Evolutionary conservation across 2,888 invertebrate species (phyloP), one percentile per base, ranked within the genome.

Genomic region (Brachylomia viminalis): DNA sequence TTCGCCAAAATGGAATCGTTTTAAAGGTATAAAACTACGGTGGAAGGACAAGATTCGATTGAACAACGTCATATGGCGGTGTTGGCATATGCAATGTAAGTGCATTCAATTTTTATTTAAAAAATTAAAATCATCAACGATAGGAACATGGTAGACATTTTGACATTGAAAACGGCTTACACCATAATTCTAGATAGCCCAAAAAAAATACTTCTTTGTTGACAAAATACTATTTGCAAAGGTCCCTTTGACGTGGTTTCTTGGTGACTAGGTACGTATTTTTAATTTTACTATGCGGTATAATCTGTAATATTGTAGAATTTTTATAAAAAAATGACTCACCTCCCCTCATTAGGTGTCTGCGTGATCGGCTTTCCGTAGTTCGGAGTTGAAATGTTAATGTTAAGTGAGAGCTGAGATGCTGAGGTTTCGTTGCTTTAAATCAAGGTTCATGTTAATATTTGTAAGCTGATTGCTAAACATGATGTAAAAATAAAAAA

Each of bases 11-110:
- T 99, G 99, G 99, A 99, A 99, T 97, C 98, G 99, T 92, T 99
- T 99, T 97, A 99, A 99, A 97, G 99, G 99, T 86, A 98, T 99
- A 92, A 98, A 99, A 91, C 97, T 99, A 84, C 97, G 99, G 91
- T 99, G 99, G 98, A 99, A 99, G 96, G 99, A 99, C 97, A 99
- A 99, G 97, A 99, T 99, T 92, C 98, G 99, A 89, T 97, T 99
- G 91, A 99, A 99, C 97, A 99, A 99, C 96, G 99, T 99, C 89
- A 99, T 99, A 92, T 99, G 99, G 99, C 97, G 99, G 94, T 99
- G 99, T 94, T 99, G 99, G 99, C 99, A 99, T 95, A 99, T 99
- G 98, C 99, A 99, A 95, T 99, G 99, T 99, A 96, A 98, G 98
- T 87, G 72, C 17, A 33, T 17, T 52, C 0, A 20, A 56, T 20